Evolutionary conservation across 2,888 invertebrate species (phyloP).

Genomic region (Yponomeuta cagnagella): DNA sequence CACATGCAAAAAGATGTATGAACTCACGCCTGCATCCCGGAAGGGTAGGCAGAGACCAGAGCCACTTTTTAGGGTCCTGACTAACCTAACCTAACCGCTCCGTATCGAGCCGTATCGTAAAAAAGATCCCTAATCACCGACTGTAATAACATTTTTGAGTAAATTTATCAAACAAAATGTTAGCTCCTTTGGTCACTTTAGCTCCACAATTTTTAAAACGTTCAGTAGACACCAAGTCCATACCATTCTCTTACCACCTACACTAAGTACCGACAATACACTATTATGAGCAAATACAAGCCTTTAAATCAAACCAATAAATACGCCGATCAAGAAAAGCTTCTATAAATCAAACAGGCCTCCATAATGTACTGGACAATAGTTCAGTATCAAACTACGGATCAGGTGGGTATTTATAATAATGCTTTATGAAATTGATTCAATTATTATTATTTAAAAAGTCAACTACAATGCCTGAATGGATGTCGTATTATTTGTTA

Average conservation of each 20-base stretch:
- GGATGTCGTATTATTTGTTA: slow-evolving; percentile 69
- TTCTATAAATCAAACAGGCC: slow-evolving; percentile 6
- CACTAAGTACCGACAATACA: neutral
- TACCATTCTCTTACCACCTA: neutral
- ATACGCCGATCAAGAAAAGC: slow-evolving; percentile 9
- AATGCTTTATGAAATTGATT: slow-evolving; percentile 46
- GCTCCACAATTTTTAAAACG: too few relatives aligned
- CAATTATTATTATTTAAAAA: slow-evolving; percentile 73
- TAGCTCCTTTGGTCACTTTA: too few relatives aligned
- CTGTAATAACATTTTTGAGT: too few relatives aligned
- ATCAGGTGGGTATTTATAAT: slow-evolving; percentile 7
- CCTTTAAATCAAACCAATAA: slow-evolving; percentile 8
- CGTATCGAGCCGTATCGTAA: too few relatives aligned
- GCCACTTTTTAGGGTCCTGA: too few relatives aligned
- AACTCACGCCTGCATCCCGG: too few relatives aligned
- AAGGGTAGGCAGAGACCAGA: too few relatives aligned
- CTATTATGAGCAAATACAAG: neutral
- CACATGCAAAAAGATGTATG: too few relatives aligned
- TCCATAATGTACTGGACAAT: slow-evolving; percentile 9
- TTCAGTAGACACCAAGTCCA: too few relatives aligned
- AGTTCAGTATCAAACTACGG: slow-evolving; percentile 9
- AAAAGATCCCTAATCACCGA: too few relatives aligned
- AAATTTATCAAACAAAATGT: too few relatives aligned
- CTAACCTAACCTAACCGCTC: too few relatives aligned
- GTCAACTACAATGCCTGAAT: slow-evolving; percentile 63